Evolutionary conservation across 1,140 invertebrate species (phyloP).

Genomic region (Mylabris phalerata): DNA sequence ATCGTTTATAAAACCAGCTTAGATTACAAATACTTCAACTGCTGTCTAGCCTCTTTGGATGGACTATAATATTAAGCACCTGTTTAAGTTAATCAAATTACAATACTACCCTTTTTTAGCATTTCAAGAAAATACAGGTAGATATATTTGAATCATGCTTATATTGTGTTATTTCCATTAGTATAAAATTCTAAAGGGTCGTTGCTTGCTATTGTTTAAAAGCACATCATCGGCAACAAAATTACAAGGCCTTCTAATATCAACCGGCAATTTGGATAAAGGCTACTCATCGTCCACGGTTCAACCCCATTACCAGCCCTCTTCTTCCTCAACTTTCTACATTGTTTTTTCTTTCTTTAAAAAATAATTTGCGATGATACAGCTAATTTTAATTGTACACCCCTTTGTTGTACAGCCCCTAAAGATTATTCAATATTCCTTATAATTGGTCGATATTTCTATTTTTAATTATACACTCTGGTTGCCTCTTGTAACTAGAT

Average conservation of each 20-base stretch:
- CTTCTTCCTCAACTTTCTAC: not conserved
- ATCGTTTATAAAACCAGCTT: too few species aligned
- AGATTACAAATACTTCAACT: too few species aligned
- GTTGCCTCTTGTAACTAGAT: not conserved
- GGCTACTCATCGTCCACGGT: slow-evolving; percentile 27
- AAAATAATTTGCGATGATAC: slow-evolving; percentile 23
- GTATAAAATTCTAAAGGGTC: not conserved
- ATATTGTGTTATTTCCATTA: not conserved
- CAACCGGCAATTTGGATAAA: slow-evolving; percentile 30
- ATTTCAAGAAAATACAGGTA: too few species aligned
- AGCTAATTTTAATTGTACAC: slow-evolving; percentile 25
- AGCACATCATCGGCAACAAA: slow-evolving; percentile 22
- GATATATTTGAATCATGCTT: too few species aligned
- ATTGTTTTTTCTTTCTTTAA: not conserved
- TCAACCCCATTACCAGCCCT: slow-evolving; percentile 8
- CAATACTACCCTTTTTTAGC: too few species aligned
- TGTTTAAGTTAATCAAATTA: too few species aligned
- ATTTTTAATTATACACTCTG: not conserved
- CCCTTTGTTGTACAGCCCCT: not conserved
- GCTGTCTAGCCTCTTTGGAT: too few species aligned
- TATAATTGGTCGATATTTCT: too few species aligned
- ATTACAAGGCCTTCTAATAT: slow-evolving; percentile 28
- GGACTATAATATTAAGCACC: too few species aligned
- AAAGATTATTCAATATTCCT: too few species aligned
- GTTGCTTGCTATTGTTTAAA: slow-evolving; percentile 13